Percentiles rank a stretch among this genome's conserved stretches.
Conservation (phyloP, 2,113 vertebrate genomes). For the Xenopus laevis region DNA sequence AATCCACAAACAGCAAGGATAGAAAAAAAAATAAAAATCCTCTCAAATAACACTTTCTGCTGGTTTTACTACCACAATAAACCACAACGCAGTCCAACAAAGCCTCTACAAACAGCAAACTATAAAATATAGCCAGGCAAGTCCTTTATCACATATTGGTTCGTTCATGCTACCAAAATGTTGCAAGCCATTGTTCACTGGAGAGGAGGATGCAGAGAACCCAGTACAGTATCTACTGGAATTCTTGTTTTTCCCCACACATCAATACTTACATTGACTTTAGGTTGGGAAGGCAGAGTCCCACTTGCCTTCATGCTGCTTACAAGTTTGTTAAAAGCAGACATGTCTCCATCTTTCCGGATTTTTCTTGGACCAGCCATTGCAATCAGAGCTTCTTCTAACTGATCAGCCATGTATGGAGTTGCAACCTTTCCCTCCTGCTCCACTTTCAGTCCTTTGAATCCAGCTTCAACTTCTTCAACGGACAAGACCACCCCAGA, state of each 20-base stretch:
- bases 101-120: too few relatives aligned
- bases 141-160: too few relatives aligned
- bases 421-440: slow-evolving; percentile 76
- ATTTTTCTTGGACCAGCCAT: slow-evolving; percentile 60
- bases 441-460: slow-evolving; percentile 85
- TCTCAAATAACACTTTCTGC: too few relatives aligned
- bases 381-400: slow-evolving; percentile 81
- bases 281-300: slow-evolving; percentile 89
- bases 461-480: slow-evolving; percentile 91
- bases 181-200: not conserved
- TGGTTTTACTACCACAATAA: too few relatives aligned
- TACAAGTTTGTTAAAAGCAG: slow-evolving; percentile 96
- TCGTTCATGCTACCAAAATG: not conserved
- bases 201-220: too few relatives aligned
- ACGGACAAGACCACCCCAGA: slow-evolving; percentile 90
- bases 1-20: too few relatives aligned
- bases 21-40: too few relatives aligned
- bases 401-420: slow-evolving; percentile 89
- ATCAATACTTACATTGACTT: slow-evolving; percentile 74
- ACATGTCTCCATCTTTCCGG: slow-evolving; percentile 89
- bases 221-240: too few relatives aligned
- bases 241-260: too few relatives aligned
- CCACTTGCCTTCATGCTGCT: slow-evolving; percentile 98
- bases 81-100: too few relatives aligned
- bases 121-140: too few relatives aligned